Percentiles rank a stretch among this genome's conserved stretches.
These are phyloP conservation scores for Diorhabda carinulata DNA, from an alignment of 1,140 invertebrate genomes.

Conservation along the genomic window DNA sequence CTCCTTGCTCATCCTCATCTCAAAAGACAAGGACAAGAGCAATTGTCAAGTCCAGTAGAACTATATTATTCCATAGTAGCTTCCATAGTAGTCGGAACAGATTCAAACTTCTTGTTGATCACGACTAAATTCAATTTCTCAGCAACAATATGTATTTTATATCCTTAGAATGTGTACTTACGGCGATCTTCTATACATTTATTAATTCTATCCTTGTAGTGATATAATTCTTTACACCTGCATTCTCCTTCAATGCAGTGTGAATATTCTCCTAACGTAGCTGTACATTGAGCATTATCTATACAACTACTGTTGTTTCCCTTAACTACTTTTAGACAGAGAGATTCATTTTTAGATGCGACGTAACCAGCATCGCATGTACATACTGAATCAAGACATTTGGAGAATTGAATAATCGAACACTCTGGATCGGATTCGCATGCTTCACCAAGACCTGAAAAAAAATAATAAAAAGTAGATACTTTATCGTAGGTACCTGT, in stretches of 20 bases:
- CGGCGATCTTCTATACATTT: conserved; percentile 25
- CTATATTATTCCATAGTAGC: too few species aligned
- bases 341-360: conserved; percentile 4
- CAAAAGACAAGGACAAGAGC: too few species aligned
- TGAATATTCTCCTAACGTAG: conserved; percentile 13
- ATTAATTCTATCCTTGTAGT: conserved; percentile 16
- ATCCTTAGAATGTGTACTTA: conserved; percentile 10
- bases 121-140: too few species aligned
- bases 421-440: conserved; percentile 10
- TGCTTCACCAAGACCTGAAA: conserved; percentile 10
- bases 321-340: conserved; percentile 2
- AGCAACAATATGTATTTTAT: too few species aligned
- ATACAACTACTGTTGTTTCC: conserved; percentile 5
- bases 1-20: too few species aligned
- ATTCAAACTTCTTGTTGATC: too few species aligned
- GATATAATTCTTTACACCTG: conserved; percentile 23
- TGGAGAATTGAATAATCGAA: conserved; percentile 2
- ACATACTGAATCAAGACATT: conserved; percentile 7
- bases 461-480: neutral
- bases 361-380: conserved; percentile 2
- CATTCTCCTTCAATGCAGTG: conserved; percentile 21
- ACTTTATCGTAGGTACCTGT: too few species aligned
- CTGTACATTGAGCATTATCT: conserved; percentile 10
- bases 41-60: too few species aligned
- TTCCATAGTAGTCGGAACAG: too few species aligned